These are phyloP conservation scores for Grapholita molesta DNA, from an alignment of 1,140 invertebrate species.

Conservation along the genomic window DNA sequence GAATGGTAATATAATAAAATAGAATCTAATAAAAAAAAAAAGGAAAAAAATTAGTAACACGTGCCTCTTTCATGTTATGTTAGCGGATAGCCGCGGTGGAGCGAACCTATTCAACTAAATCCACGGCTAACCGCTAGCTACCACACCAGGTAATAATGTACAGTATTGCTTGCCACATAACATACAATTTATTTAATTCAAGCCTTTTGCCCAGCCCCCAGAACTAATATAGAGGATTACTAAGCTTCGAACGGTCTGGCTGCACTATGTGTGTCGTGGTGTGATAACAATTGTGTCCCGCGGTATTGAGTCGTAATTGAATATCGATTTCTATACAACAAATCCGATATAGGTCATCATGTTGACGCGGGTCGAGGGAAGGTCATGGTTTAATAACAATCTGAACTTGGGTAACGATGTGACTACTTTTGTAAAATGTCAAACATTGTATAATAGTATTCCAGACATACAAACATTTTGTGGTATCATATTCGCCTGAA, in stretches of 20 bases:
- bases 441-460: too few relatives aligned
- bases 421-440: neutral
- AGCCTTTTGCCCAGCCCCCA: neutral
- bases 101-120: neutral
- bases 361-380: neutral
- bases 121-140: neutral
- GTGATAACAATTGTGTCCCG: neutral
- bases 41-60: neutral
- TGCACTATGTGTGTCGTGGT: neutral
- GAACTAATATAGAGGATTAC: neutral
- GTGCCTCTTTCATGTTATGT: neutral
- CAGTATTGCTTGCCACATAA: neutral
- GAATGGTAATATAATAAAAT: too few relatives aligned
- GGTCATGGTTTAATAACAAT: neutral
- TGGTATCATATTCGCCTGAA: too few relatives aligned
- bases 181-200: neutral
- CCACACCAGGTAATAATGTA: neutral
- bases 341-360: neutral
- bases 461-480: too few relatives aligned
- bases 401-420: neutral
- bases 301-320: neutral
- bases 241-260: neutral
- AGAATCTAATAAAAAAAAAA: too few relatives aligned
- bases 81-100: neutral
- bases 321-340: slow-evolving; percentile 15